Evolutionary conservation across 23 tunicate genomes (phyloP), one percentile per base, ranked within the genome.

Genomic region (Botrylloides violaceus): DNA sequence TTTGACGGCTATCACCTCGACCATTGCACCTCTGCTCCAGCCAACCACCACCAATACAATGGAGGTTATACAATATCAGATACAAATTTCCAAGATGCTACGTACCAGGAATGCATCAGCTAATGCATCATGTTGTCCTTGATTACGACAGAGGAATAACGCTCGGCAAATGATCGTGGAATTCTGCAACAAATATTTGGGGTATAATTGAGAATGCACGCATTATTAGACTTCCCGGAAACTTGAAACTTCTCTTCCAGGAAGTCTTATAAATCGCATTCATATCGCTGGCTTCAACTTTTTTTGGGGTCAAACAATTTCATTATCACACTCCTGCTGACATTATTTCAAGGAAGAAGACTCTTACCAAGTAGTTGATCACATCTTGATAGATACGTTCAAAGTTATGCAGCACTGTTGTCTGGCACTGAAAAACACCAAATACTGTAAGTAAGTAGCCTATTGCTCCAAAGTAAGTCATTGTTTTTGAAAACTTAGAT

Each of bases 391-490:
- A 63, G 33, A 63, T 63, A 25, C 33, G 4, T 6, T 63, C 70
- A 31, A 63, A 63, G 35, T 63, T 63, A 19, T 63, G 18, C 4
- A 63, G 32, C 7, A 63, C 70, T 63, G 70, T 63, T 3, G 70
- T 63, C 35, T 63, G 70, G 9, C 70, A 63, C 70, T 63, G 35
- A 31, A 63, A 15, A 63, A 25, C 32, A 28, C 19, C 26, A 58
- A 12, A 58, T 58, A 58, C 12, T 4, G 62, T 23, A 58, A 58
- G 9, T 58, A 9, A 4, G 5, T 23, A 58, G n/a, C n/a, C n/a
- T n/a, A n/a, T n/a, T n/a, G n/a, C n/a, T n/a, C n/a, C n/a, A n/a
- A n/a, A n/a, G n/a, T n/a, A n/a, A n/a, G n/a, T n/a, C n/a, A n/a
- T n/a, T n/a, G n/a, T n/a, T n/a, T n/a, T n/a, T n/a, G n/a, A n/a